Conservation (phyloP, 2,113 vertebrate species). For the Serilophus lunatus region DNA sequence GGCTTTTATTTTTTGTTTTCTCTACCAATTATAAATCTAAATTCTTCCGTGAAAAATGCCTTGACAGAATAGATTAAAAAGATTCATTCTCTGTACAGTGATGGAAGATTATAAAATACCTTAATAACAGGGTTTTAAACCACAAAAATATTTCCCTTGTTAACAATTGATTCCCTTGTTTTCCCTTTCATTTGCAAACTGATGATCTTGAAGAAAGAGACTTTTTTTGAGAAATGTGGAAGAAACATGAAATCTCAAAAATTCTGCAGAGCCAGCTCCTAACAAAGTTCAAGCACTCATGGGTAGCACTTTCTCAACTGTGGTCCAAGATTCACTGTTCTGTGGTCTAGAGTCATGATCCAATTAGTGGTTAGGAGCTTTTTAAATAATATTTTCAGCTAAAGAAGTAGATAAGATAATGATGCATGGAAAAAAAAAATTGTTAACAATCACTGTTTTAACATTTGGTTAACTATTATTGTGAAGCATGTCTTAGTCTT, state of each 20-base stretch:
- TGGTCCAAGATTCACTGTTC: not conserved
- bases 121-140: not conserved
- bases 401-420: not conserved
- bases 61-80: conserved; percentile 9
- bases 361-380: not conserved
- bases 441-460: not conserved
- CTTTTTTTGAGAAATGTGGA: not conserved
- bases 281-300: not conserved
- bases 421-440: not conserved
- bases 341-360: not conserved
- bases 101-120: not conserved
- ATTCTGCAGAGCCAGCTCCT: not conserved
- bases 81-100: not conserved
- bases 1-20: conserved; percentile 19
- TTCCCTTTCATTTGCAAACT: not conserved
- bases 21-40: not conserved
- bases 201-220: not conserved
- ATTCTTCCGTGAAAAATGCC: not conserved
- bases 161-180: not conserved
- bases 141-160: not conserved
- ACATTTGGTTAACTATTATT: not conserved
- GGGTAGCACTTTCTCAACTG: not conserved
- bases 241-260: not conserved
- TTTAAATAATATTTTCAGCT: not conserved
- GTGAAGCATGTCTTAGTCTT: not conserved